phyloP scores from a whole-genome alignment of 2,888 invertebrate species.

The Megastigmus dorsalis region DNA sequence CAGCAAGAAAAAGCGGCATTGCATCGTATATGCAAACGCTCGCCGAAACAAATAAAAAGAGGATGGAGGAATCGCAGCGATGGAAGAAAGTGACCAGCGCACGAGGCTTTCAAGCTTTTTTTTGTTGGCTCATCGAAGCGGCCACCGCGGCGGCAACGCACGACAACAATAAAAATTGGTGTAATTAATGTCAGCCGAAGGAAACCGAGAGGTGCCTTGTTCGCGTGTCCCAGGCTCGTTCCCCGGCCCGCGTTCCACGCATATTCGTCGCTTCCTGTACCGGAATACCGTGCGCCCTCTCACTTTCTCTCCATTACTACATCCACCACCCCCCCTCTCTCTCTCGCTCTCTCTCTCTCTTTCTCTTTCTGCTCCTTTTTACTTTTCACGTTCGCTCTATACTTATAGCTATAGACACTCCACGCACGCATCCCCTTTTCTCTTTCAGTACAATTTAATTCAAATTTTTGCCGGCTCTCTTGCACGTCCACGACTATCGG shows the following conservation, averaged over 20 bases:
- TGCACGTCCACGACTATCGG: too few relatives aligned
- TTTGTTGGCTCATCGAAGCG: not conserved
- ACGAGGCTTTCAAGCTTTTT: not conserved
- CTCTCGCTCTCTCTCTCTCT: conserved; percentile 21
- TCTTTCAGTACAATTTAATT: conserved; percentile 8
- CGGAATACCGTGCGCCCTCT: not conserved
- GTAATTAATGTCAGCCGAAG: conserved; percentile 57
- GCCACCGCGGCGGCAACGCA: not conserved
- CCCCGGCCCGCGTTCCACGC: conserved; percentile 52
- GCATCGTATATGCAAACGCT: too few relatives aligned
- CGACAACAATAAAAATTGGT: conserved; percentile 47
- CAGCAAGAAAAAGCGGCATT: too few relatives aligned
- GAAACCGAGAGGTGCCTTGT: conserved; percentile 55
- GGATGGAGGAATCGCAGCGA: too few relatives aligned
- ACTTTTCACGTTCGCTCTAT: not conserved
- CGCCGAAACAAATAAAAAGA: too few relatives aligned
- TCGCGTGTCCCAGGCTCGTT: conserved; percentile 60
- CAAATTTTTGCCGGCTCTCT: conserved; percentile 1
- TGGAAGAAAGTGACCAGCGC: too few relatives aligned
- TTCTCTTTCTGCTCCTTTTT: not conserved
- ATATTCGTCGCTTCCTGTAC: conserved; percentile 54
- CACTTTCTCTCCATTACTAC: too few relatives aligned
- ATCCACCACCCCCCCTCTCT: not conserved
- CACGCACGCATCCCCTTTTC: not conserved
- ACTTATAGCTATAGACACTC: too few relatives aligned